Evolutionary conservation across 2,888 invertebrate species (phyloP).

Genomic region (Cantharis lateralis): DNA sequence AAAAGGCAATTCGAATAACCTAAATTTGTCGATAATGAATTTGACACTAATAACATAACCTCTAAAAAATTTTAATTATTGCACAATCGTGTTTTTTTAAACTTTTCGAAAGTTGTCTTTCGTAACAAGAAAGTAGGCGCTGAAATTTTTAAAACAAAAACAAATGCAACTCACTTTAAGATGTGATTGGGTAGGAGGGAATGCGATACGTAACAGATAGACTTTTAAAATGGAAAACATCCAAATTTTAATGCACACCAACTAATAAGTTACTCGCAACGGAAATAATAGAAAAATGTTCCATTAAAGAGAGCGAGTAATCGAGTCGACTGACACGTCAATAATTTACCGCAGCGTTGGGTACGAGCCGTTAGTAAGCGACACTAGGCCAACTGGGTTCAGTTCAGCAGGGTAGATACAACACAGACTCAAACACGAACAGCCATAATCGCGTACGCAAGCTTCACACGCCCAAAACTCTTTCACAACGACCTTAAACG

Average conservation of each 20-base stretch:
- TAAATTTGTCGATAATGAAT: background rate
- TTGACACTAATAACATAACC: slow-evolving; percentile 13
- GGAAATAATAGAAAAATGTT: slow-evolving; percentile 6
- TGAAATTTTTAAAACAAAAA: background rate
- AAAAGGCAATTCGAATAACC: background rate
- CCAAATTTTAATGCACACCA: background rate
- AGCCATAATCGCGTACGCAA: slow-evolving; percentile 45
- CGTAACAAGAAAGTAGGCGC: background rate
- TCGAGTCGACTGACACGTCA: slow-evolving; percentile 37
- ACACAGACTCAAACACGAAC: slow-evolving; percentile 35
- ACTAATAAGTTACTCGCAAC: background rate
- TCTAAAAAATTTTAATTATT: slow-evolving; percentile 8
- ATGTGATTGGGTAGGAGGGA: background rate
- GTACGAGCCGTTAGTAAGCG: slow-evolving; percentile 30
- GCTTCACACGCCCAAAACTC: slow-evolving; percentile 28
- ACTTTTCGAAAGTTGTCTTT: background rate
- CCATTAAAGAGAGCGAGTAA: slow-evolving; percentile 1
- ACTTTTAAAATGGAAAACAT: background rate
- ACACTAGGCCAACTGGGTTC: slow-evolving; percentile 33
- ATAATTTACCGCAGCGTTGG: slow-evolving; percentile 36
- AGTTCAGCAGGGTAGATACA: slow-evolving; percentile 18
- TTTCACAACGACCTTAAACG: background rate
- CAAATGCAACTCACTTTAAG: background rate
- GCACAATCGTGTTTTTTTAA: background rate
- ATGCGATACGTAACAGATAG: background rate